Evolutionary conservation across 2,888 invertebrate genomes (phyloP), one percentile per base, ranked within the genome.

Genomic region (Scrobipalpa costella): DNA sequence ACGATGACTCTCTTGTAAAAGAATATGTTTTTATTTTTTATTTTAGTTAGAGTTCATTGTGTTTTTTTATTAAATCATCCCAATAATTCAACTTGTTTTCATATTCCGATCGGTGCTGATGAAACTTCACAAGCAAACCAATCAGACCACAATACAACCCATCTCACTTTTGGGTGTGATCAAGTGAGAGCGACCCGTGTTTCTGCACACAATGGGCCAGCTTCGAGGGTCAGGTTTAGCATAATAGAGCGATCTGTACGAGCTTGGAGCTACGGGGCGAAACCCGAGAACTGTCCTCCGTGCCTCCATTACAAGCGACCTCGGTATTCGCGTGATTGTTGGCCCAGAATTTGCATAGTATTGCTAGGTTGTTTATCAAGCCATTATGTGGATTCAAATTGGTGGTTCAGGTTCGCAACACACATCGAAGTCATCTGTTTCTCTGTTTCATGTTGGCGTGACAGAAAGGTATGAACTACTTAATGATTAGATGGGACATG

Each of bases 221-320:
- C 62, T 64, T 67, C 66, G 63, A 69, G 67, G 57, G 67, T 67
- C 71, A 61, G 67, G 67, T 64, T 70, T 64, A 69, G 67, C 67
- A 66, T 64, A 69, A 68, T 66, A 66, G 67, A 71, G 68, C 66
- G 57, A 13, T 52, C 61, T 50, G 19, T 15, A 36, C 9, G 57
- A 34, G 34, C 19, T 21, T 13, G 21, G 21, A 21, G 36, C 52
- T 19, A 50, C 44, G 50, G n/a, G 49, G 60, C 49, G 49, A 33
- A 49, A 60, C 49, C 49, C 60, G 60, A 49, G 60, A 33, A 60
- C 49, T 49, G 34, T 34, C 49, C 60, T 44, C n/a, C 13, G 17
- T 27, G 15, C n/a, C 6, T n/a, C 44, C 44, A 9, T 15, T 36
- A 36, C 15, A 5, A 15, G 44, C 44, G 44, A 44, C 44, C 44